A percentile compares a stretch with the other conserved stretches of the same genome.
phyloP scores from a whole-genome alignment of 1,140 invertebrate genomes.

The Hylaeus volcanicus region DNA sequence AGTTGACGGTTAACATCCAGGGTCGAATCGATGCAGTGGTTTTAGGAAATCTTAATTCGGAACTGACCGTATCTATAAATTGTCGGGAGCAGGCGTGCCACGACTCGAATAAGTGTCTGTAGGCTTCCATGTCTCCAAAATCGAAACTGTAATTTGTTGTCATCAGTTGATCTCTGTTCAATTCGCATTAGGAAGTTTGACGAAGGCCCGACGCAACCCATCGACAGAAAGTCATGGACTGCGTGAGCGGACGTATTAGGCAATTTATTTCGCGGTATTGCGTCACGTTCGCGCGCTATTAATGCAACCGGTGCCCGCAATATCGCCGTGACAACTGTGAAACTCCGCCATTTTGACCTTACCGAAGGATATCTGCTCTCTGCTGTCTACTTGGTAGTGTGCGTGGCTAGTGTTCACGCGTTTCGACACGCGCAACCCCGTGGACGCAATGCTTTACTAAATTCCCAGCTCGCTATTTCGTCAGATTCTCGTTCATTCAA shows the following conservation, averaged over 20 bases:
- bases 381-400: constrained; percentile 57
- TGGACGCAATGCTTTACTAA: constrained; percentile 57
- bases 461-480: constrained; percentile 54
- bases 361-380: constrained; percentile 78
- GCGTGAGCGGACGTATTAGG: constrained; percentile 44
- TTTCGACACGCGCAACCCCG: constrained; percentile 55
- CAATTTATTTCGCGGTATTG: constrained; percentile 67
- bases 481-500: constrained; percentile 60
- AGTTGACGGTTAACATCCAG: neutral
- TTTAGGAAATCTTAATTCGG: too few species aligned
- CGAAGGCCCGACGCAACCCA: neutral
- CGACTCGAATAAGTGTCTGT: neutral
- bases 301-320: constrained; percentile 60
- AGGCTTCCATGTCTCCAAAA: neutral
- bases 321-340: constrained; percentile 59
- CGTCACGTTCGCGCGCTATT: constrained; percentile 64
- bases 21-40: too few species aligned
- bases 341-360: constrained; percentile 78
- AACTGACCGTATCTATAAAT: neutral
- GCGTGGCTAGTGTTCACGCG: constrained; percentile 15
- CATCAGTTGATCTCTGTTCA: too few species aligned
- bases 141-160: neutral
- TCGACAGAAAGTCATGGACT: constrained; percentile 14
- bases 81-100: neutral
- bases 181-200: neutral